Evolutionary conservation across 2,888 invertebrate species (phyloP).

Genomic region (Perizoma affinitatum): DNA sequence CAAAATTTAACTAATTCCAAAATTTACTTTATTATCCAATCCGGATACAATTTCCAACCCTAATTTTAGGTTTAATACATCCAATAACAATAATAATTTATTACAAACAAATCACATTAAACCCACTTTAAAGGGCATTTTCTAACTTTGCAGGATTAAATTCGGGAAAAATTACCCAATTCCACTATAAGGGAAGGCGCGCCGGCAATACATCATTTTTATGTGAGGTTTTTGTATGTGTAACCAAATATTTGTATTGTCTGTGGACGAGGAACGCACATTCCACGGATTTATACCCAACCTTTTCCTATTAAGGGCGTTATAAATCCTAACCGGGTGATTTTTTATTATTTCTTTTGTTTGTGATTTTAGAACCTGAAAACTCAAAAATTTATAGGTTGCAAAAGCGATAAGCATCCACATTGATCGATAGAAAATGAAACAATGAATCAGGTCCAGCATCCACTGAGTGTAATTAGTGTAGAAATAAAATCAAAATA

Average conservation of each 20-base stretch:
- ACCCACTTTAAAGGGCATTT: slow-evolving; percentile 32
- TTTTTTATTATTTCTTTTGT: slow-evolving; percentile 31
- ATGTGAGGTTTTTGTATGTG: slow-evolving; percentile 58
- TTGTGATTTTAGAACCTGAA: slow-evolving; percentile 7
- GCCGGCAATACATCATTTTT: slow-evolving; percentile 69
- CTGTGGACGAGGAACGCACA: slow-evolving; percentile 59
- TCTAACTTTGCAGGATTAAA: slow-evolving; percentile 37
- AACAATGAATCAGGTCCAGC: too few relatives aligned
- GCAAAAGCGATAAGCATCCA: too few relatives aligned
- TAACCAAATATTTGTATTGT: slow-evolving; percentile 77
- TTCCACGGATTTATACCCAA: slow-evolving; percentile 60
- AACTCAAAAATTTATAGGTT: too few relatives aligned
- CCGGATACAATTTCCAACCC: slow-evolving; percentile 7
- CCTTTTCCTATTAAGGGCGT: slow-evolving; percentile 60
- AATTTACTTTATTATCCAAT: slow-evolving; percentile 16
- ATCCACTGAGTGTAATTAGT: too few relatives aligned
- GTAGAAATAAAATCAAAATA: too few relatives aligned
- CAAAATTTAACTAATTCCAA: too few relatives aligned
- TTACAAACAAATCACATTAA: slow-evolving; percentile 34
- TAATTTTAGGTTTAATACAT: slow-evolving; percentile 8
- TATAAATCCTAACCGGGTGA: slow-evolving; percentile 41
- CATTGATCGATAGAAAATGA: too few relatives aligned
- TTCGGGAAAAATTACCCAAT: slow-evolving; percentile 64
- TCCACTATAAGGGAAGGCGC: slow-evolving; percentile 45
- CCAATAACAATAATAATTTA: slow-evolving; percentile 22